A percentile compares a stretch with the other conserved stretches of the same genome.
Conservation (phyloP, 35 echinoderm and acorn worm genomes). For the Nesometra sesokonis region DNA sequence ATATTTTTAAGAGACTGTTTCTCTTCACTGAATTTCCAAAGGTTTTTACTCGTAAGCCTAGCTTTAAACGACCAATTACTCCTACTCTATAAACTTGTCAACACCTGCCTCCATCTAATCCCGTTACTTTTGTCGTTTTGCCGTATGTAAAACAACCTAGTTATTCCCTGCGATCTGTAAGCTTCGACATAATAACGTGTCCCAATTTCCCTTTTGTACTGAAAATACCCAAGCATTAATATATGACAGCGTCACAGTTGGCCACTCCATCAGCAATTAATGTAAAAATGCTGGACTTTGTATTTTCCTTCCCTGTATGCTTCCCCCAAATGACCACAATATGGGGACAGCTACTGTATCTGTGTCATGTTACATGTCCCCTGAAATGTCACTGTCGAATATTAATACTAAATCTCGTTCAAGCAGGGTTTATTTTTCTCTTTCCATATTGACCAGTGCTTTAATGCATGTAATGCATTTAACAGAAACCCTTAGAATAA, state of each 20-base stretch:
- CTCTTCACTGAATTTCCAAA: background rate
- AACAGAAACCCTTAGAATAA: background rate
- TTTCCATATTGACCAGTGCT: background rate
- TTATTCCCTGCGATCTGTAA: background rate
- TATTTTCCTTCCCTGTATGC: background rate
- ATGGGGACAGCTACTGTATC: background rate
- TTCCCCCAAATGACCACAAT: background rate
- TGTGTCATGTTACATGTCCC: background rate
- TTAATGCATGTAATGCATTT: background rate
- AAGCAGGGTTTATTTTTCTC: background rate
- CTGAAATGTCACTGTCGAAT: background rate
- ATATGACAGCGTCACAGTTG: background rate
- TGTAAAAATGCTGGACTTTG: background rate
- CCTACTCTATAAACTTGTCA: background rate
- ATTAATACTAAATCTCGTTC: background rate
- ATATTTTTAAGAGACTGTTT: background rate
- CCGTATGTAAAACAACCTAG: background rate
- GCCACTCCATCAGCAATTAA: background rate
- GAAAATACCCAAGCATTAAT: background rate
- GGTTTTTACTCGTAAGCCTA: background rate
- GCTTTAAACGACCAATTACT: background rate
- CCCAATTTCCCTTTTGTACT: background rate
- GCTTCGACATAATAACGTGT: background rate
- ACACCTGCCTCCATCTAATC: background rate
- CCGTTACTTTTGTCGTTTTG: background rate